Evolutionary conservation across 2,113 vertebrate species (phyloP).

Genomic region (Larimichthys polyactis): DNA sequence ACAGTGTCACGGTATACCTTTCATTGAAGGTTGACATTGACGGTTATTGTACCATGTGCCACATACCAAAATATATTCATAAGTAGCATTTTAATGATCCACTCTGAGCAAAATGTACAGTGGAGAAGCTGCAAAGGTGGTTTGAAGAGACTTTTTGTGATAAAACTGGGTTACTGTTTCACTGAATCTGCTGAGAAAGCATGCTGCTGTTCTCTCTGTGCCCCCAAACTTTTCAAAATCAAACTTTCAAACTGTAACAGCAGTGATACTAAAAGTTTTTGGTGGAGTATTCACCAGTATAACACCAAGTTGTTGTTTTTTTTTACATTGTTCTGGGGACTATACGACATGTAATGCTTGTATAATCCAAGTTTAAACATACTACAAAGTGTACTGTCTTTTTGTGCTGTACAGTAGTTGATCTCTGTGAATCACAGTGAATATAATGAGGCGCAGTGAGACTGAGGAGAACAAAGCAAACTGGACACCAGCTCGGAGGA

Average conservation of each 20-base stretch:
- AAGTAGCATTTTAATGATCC: background rate
- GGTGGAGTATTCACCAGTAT: background rate
- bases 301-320: background rate
- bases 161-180: background rate
- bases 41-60: no score
- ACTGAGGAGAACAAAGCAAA: slow-evolving; percentile 27
- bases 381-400: background rate
- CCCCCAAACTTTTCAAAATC: background rate
- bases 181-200: background rate
- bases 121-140: background rate
- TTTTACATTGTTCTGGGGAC: background rate
- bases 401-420: background rate
- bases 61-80: no score
- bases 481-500: background rate
- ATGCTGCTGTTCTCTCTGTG: background rate
- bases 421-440: slow-evolving; percentile 32
- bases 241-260: background rate
- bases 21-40: no score
- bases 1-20: no score
- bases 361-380: background rate
- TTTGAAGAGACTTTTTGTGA: background rate
- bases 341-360: background rate
- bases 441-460: slow-evolving; percentile 48
- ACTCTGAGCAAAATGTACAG: background rate
- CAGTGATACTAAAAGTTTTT: background rate